Conservation (phyloP, 2,113 vertebrate genomes). For the Silurus glanis region DNA sequence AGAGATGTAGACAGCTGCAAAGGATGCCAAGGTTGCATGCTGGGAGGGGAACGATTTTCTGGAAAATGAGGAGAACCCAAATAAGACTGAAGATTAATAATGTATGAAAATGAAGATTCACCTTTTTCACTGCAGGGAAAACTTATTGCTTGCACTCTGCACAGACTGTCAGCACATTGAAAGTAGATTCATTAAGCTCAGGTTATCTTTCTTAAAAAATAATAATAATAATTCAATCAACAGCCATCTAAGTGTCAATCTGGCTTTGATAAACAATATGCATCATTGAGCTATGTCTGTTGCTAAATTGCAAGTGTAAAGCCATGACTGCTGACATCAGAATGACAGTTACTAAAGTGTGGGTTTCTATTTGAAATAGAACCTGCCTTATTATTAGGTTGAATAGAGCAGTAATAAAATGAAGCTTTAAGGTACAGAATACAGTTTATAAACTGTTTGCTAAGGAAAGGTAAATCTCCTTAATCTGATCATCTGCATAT, state of each 20-base stretch:
- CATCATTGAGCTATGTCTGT: background rate
- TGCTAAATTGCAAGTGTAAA: background rate
- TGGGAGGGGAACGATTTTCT: slow-evolving; percentile 98
- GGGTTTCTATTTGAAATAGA: background rate
- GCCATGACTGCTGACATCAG: background rate
- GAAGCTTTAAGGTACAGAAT: too few relatives aligned
- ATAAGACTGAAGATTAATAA: slow-evolving; percentile 11
- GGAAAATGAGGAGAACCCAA: slow-evolving; percentile 63
- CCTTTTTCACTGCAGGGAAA: background rate
- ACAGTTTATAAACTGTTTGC: background rate
- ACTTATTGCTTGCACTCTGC: background rate
- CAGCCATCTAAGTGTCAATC: background rate
- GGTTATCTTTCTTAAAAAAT: background rate
- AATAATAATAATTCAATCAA: background rate
- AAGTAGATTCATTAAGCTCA: background rate
- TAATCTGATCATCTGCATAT: background rate
- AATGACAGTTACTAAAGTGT: background rate
- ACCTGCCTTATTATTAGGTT: background rate
- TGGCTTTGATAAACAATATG: background rate
- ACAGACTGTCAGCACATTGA: background rate
- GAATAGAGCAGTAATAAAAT: background rate
- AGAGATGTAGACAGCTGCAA: slow-evolving; percentile 95
- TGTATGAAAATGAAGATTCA: background rate
- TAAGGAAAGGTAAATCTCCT: background rate
- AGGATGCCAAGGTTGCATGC: slow-evolving; percentile 95